Evolutionary conservation across 2,888 invertebrate species (phyloP).

Genomic region (Altica lythri): DNA sequence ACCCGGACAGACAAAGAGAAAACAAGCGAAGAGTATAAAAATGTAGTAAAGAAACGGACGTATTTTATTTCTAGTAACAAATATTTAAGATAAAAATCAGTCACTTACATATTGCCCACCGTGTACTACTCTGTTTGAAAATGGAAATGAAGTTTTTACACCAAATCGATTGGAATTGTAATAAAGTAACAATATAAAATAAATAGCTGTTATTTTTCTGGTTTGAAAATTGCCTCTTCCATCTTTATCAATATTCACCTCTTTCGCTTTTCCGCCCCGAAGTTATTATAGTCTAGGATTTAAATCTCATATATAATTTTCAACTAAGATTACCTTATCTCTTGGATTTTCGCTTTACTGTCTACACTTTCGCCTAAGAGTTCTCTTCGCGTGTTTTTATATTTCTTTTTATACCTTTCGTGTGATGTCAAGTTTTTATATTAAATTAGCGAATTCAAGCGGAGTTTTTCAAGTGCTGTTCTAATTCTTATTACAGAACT

Average conservation of each 20-base stretch:
- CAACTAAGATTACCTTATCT: conserved; percentile 36
- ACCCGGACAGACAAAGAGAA: no score
- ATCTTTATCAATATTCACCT: conserved; percentile 19
- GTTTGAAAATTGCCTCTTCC: conserved; percentile 19
- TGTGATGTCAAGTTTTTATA: conserved; percentile 13
- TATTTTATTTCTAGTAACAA: no score
- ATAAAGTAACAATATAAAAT: no score
- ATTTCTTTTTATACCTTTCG: conserved; percentile 10
- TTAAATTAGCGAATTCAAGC: conserved; percentile 21
- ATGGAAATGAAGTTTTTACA: no score
- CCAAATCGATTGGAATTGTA: no score
- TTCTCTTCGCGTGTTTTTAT: conserved; percentile 14
- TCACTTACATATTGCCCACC: no score
- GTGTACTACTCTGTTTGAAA: no score
- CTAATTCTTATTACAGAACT: conserved; percentile 23
- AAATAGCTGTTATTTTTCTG: no score
- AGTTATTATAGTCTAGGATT: conserved; percentile 39
- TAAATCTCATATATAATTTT: conserved; percentile 39
- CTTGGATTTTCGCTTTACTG: conserved; percentile 30
- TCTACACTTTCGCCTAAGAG: conserved; percentile 32
- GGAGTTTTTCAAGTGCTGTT: conserved; percentile 20
- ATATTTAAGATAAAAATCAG: no score
- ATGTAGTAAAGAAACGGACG: no score
- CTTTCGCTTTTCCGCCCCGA: conserved; percentile 25
- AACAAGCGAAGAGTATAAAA: no score